phyloP scores from a whole-genome alignment of 2,888 invertebrate species.

The Acleris laterana region DNA sequence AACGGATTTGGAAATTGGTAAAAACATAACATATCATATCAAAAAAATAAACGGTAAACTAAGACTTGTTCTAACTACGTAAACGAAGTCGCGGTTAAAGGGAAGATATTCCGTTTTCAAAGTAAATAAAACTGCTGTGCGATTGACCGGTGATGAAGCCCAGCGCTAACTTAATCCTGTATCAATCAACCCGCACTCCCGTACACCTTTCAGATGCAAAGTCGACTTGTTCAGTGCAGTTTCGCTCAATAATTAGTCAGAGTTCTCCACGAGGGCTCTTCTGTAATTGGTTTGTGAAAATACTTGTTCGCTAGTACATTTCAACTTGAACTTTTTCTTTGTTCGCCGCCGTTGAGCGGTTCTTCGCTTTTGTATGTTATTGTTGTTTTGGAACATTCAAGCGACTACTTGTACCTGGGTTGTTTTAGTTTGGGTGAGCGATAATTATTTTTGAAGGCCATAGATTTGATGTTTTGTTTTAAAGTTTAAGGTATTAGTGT shows the following conservation, averaged over 20 bases:
- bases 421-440: constrained; percentile 22
- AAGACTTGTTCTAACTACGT: not conserved
- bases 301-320: constrained; percentile 37
- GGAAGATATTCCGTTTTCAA: too few relatives aligned
- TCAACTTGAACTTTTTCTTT: constrained; percentile 46
- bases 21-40: too few relatives aligned
- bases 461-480: constrained; percentile 33
- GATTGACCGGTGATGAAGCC: not conserved
- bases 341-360: constrained; percentile 39
- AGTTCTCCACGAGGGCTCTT: constrained; percentile 39
- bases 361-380: constrained; percentile 35
- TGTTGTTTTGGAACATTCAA: constrained; percentile 29
- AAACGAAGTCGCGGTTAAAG: not conserved
- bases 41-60: too few relatives aligned
- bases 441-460: constrained; percentile 41
- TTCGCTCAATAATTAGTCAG: constrained; percentile 42
- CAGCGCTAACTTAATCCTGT: constrained; percentile 6
- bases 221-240: constrained; percentile 38
- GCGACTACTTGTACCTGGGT: constrained; percentile 21
- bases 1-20: too few relatives aligned
- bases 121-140: too few relatives aligned
- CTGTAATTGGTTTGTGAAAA: constrained; percentile 46
- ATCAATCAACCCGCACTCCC: constrained; percentile 35
- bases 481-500: not conserved
- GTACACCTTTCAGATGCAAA: constrained; percentile 43